A percentile compares a stretch with the other conserved stretches of the same genome.
These are phyloP conservation scores for Heliocidaris tuberculata DNA, from an alignment of 35 echinoderm and acorn worm genomes.

Conservation along the genomic window DNA sequence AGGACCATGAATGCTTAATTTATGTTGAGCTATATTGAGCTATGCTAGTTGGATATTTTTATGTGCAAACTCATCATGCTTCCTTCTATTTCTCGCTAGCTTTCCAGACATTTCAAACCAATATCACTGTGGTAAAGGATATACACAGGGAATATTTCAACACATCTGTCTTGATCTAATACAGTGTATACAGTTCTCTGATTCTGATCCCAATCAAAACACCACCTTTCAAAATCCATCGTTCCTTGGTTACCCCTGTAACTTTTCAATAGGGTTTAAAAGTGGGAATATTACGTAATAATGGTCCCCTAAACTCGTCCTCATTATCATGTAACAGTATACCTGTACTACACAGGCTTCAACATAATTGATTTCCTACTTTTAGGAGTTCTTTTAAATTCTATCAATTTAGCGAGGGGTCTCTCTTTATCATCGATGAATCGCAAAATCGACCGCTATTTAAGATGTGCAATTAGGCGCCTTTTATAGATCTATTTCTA, in stretches of 20 bases:
- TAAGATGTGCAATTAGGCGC: neutral
- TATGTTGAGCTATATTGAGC: too few species aligned
- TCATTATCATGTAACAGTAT: neutral
- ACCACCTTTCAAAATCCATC: too few species aligned
- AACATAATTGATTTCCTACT: neutral
- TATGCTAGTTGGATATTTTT: too few species aligned
- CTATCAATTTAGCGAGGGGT: neutral
- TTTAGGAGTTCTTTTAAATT: neutral
- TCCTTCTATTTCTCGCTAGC: too few species aligned
- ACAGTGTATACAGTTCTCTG: too few species aligned
- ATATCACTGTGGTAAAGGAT: too few species aligned
- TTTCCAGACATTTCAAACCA: too few species aligned
- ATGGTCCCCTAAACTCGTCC: neutral
- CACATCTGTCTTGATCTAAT: too few species aligned
- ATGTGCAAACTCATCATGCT: too few species aligned
- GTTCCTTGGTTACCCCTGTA: neutral
- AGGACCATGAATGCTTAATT: too few species aligned
- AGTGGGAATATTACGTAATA: neutral
- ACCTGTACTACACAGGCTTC: neutral
- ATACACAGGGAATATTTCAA: too few species aligned
- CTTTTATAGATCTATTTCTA: neutral
- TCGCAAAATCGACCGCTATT: neutral
- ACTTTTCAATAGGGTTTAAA: neutral
- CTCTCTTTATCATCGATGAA: neutral
- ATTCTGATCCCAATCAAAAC: too few species aligned